These are phyloP conservation scores for Limnothrissa miodon DNA, from an alignment of 2,113 vertebrate genomes.

Conservation along the genomic window DNA sequence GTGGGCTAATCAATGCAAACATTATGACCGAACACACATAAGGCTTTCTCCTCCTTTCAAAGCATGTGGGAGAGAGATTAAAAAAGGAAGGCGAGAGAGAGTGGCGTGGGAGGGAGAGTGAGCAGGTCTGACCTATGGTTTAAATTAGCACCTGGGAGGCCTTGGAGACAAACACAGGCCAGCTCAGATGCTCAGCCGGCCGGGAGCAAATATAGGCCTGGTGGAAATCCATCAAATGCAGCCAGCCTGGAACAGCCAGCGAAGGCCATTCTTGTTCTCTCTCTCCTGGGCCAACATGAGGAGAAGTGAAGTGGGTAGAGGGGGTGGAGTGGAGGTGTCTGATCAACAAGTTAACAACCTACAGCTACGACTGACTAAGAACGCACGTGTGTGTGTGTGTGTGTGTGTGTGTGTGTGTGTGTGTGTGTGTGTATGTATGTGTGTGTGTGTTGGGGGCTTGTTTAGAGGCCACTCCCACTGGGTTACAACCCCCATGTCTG, in stretches of 20 bases:
- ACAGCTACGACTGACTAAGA: neutral
- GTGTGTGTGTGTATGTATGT: neutral
- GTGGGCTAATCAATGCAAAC: conserved; percentile 46
- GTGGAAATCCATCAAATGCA: neutral
- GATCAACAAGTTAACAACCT: conserved; percentile 17
- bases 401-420: no score
- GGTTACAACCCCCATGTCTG: conserved; percentile 24
- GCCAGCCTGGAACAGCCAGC: neutral
- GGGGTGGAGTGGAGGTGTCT: neutral
- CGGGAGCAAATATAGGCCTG: conserved; percentile 35
- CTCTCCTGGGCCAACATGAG: conserved; percentile 38
- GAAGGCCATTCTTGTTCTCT: conserved; percentile 29
- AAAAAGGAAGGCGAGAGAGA: neutral
- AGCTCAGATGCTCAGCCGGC: conserved; percentile 7
- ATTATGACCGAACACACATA: conserved; percentile 51
- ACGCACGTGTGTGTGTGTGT: neutral
- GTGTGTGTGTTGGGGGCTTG: neutral
- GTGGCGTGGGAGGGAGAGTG: no score
- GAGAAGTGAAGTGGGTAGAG: no score
- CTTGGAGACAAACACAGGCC: conserved; percentile 22
- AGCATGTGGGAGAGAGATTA: neutral
- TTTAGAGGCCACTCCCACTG: neutral
- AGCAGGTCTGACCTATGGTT: conserved; percentile 1
- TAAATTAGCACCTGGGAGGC: conserved; percentile 22
- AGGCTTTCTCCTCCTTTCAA: conserved; percentile 36